Evolutionary conservation across 2,113 vertebrate species (phyloP).

Genomic region (Rhineura floridana): DNA sequence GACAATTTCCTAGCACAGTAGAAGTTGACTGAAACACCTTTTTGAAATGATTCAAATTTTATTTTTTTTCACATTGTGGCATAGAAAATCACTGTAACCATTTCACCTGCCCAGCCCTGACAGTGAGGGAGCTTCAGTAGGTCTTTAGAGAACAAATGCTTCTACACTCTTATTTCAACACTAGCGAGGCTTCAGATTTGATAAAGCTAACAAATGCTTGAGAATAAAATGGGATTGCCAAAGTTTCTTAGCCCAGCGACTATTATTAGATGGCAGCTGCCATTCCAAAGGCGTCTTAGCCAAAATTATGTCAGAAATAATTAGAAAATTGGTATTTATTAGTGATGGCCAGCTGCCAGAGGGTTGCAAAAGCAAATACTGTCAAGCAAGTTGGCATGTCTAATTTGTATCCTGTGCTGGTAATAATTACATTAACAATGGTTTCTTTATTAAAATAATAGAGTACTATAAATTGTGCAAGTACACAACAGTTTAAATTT

Average conservation of each 20-base stretch:
- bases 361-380: conserved; percentile 46
- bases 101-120: neutral
- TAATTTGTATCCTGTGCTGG: conserved; percentile 49
- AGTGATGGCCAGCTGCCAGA: conserved; percentile 50
- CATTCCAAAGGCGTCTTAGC: conserved; percentile 24
- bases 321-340: conserved; percentile 45
- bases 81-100: neutral
- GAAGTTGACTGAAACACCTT: conserved; percentile 12
- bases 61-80: neutral
- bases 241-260: conserved; percentile 7
- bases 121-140: neutral
- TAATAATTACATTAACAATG: conserved; percentile 44
- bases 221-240: conserved; percentile 24
- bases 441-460: conserved; percentile 51
- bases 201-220: conserved; percentile 23
- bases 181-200: neutral
- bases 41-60: neutral
- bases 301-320: conserved; percentile 40
- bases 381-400: conserved; percentile 49
- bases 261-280: conserved; percentile 52
- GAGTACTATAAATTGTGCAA: conserved; percentile 27
- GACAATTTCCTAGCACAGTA: neutral
- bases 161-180: neutral
- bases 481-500: neutral
- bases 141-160: neutral